Base-by-base conservation (phyloP, 2,888 invertebrate genomes). In the Lycia hirtaria region DNA sequence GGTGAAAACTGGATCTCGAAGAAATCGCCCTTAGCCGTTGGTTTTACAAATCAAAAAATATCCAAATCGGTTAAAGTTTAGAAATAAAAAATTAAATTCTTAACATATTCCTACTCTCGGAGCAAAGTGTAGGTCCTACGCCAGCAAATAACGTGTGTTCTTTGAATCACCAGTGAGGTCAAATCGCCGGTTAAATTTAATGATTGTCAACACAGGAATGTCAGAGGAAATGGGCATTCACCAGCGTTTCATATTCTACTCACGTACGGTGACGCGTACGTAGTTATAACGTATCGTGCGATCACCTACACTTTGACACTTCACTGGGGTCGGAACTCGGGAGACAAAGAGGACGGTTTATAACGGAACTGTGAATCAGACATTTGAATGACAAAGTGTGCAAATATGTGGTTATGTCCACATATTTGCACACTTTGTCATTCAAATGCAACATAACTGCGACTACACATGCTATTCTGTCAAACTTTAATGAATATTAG, bases 251-350 rank as follows among this genome's bases (percentile, higher is more conserved):
- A 14, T 73, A 83, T 83, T 75, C 82, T 26, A 45, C 28, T 44
- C 83, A 78, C 81, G 81, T 73, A 48, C 52, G 45, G 48, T 69
- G 71, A 72, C 69, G 60, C 68, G 71, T 59, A n/a, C 3, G n/a
- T 57, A 43, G 62, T 69, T 65, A 49, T 32, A 38, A 51, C 50
- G 30, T 57, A 60, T 60, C 63, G 65, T 63, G 54, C 67, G 43
- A 67, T 76, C 56, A 44, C 49, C 57, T 41, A 41, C 45, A 45
- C 26, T 65, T 45, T 45, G 33, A 32, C 32, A 33, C 41, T 65
- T 69, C 67, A 73, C 56, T 60, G 61, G 68, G 71, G 69, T 71
- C 73, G 63, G 60, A 48, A 62, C 68, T 71, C 73, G 63, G 60
- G 49, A 62, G 52, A 76, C 72, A 78, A 79, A 75, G 65, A 40